Percentiles rank a stretch among this genome's conserved stretches.
phyloP scores from a whole-genome alignment of 1,140 invertebrate species.

The Drosophila ohnishii region DNA sequence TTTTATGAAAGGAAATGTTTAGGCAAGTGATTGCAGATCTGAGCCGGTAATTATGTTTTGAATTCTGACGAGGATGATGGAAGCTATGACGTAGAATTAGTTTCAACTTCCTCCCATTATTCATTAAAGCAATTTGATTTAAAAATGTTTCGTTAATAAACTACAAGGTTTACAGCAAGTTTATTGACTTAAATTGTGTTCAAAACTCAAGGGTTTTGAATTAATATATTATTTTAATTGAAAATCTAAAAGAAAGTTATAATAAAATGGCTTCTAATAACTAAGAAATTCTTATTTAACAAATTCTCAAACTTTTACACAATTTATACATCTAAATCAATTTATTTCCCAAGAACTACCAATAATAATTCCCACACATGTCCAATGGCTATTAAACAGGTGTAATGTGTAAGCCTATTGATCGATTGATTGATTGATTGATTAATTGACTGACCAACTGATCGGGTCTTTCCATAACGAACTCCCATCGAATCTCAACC shows the following conservation, averaged over 20 bases:
- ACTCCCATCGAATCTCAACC: constrained; percentile 38
- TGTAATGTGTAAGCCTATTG: constrained; percentile 8
- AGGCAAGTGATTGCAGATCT: constrained; percentile 42
- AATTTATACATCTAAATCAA: not conserved
- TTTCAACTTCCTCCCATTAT: not conserved
- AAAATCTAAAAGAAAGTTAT: not conserved
- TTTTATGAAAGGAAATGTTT: constrained; percentile 51
- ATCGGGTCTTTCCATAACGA: constrained; percentile 50
- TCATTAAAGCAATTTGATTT: not conserved
- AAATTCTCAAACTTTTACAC: not conserved
- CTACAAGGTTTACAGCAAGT: not conserved
- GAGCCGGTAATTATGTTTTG: constrained; percentile 23
- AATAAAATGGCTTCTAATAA: not conserved
- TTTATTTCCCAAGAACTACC: not conserved
- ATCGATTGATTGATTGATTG: constrained; percentile 26
- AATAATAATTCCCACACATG: not conserved
- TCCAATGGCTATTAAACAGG: constrained; percentile 4
- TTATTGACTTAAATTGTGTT: not conserved
- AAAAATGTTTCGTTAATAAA: not conserved
- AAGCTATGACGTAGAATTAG: constrained; percentile 8
- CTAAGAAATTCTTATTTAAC: too few species aligned
- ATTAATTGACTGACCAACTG: constrained; percentile 42
- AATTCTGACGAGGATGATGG: not conserved
- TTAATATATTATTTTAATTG: not conserved
- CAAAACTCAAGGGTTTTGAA: not conserved